Evolutionary conservation across 2,888 invertebrate genomes (phyloP).

Genomic region (Dasypogon diadema): DNA sequence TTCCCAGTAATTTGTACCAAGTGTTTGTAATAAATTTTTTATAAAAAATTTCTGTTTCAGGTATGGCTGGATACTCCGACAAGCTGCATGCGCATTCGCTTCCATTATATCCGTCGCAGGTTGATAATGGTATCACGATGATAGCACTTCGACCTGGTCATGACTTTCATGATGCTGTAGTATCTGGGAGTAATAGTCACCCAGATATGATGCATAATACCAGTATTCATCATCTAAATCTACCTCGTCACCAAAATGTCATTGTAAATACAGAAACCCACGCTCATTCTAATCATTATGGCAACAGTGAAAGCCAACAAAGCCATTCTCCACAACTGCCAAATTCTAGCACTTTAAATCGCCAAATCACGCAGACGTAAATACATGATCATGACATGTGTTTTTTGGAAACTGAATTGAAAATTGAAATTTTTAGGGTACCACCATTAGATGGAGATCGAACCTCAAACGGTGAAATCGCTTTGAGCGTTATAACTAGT

Average conservation of each 20-base stretch:
- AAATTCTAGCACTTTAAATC: slow-evolving; percentile 70
- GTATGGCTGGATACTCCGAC: slow-evolving; percentile 45
- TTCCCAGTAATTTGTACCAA: slow-evolving; percentile 59
- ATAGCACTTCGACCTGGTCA: slow-evolving; percentile 27
- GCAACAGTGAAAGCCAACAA: slow-evolving; percentile 61
- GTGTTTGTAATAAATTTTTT: neutral
- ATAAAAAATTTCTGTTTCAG: neutral
- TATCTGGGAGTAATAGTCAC: slow-evolving; percentile 57
- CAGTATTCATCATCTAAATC: slow-evolving; percentile 15
- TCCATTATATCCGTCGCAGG: slow-evolving; percentile 66
- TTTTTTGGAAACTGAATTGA: neutral
- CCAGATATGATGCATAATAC: slow-evolving; percentile 23
- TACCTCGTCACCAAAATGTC: slow-evolving; percentile 40
- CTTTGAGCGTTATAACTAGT: slow-evolving; percentile 72
- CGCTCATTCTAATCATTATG: slow-evolving; percentile 64
- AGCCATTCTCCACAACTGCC: slow-evolving; percentile 70
- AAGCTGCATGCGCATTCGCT: slow-evolving; percentile 55
- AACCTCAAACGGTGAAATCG: slow-evolving; percentile 63
- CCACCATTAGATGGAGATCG: slow-evolving; percentile 71
- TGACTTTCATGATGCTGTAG: slow-evolving; percentile 62
- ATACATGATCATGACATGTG: slow-evolving; percentile 60
- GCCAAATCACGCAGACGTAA: slow-evolving; percentile 71
- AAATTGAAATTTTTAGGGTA: slow-evolving; percentile 68
- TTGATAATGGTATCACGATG: neutral
- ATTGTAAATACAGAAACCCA: slow-evolving; percentile 50